Evolutionary conservation across 2,888 invertebrate genomes (phyloP).

Genomic region (Busseola fusca): DNA sequence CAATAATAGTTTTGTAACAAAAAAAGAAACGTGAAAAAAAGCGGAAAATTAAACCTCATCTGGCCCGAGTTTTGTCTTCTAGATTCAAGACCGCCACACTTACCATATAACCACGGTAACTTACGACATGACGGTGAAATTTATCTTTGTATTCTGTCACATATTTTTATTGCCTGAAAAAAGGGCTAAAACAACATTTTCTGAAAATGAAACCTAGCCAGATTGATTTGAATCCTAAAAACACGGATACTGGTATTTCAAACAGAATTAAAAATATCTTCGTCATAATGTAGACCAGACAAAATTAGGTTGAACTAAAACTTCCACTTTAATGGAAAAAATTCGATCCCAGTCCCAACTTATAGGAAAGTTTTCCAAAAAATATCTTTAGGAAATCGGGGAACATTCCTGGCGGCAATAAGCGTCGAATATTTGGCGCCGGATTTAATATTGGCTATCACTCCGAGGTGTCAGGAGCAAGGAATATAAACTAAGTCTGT

Average conservation of each 20-base stretch:
- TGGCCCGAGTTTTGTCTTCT: too few relatives aligned
- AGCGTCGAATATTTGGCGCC: slow-evolving; percentile 38
- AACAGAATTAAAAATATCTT: background rate
- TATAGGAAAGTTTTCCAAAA: slow-evolving; percentile 17
- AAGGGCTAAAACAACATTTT: too few relatives aligned
- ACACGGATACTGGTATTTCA: accelerated
- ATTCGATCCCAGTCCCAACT: background rate
- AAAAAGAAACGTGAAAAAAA: too few relatives aligned
- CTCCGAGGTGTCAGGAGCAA: slow-evolving; percentile 19
- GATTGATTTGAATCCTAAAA: too few relatives aligned
- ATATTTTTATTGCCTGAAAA: too few relatives aligned
- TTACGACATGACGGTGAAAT: too few relatives aligned
- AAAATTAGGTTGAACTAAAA: slow-evolving; percentile 9
- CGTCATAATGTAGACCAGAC: background rate
- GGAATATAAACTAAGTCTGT: slow-evolving; percentile 41
- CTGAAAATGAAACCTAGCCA: too few relatives aligned
- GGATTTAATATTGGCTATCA: slow-evolving; percentile 55
- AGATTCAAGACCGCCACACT: too few relatives aligned
- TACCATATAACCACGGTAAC: too few relatives aligned
- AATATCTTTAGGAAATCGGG: slow-evolving; percentile 28
- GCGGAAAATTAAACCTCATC: too few relatives aligned
- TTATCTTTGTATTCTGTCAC: too few relatives aligned
- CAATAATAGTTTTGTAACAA: too few relatives aligned
- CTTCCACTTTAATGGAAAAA: slow-evolving; percentile 10
- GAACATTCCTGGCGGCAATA: slow-evolving; percentile 40